phyloP scores from a whole-genome alignment of 64 coral and sea anemone species.

The Montipora efflorescens region DNA sequence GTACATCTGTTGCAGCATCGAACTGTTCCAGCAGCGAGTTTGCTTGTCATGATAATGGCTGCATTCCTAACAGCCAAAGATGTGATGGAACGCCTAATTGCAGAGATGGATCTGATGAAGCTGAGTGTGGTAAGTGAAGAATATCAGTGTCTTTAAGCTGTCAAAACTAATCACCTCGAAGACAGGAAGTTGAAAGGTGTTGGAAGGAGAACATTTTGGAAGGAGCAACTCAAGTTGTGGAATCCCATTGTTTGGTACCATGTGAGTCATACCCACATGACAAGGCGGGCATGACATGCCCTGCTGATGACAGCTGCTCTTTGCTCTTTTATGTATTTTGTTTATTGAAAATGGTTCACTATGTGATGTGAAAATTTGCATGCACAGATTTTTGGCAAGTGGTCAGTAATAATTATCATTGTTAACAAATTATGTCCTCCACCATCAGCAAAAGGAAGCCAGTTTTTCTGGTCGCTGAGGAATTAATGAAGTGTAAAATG shows the following conservation, averaged over 20 bases:
- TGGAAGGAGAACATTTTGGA: not conserved
- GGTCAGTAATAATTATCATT: too few species aligned
- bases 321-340: too few species aligned
- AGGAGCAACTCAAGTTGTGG: not conserved
- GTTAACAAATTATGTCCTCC: too few species aligned
- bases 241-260: not conserved
- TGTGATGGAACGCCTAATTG: conserved; percentile 74
- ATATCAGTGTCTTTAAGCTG: not conserved
- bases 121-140: conserved; percentile 61
- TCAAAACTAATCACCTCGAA: too few species aligned
- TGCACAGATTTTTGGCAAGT: too few species aligned
- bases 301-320: too few species aligned
- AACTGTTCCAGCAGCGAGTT: conserved; percentile 75
- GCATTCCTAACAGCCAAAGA: conserved; percentile 54
- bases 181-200: not conserved
- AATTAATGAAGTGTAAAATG: too few species aligned
- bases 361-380: too few species aligned
- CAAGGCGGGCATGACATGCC: too few species aligned
- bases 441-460: too few species aligned
- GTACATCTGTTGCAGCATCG: not conserved
- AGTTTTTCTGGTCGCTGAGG: too few species aligned
- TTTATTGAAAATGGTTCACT: too few species aligned
- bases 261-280: not conserved
- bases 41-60: conserved; percentile 61
- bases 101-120: conserved; percentile 81